These are phyloP conservation scores for Cataglyphis hispanica DNA, from an alignment of 1,140 invertebrate species.

Conservation along the genomic window DNA sequence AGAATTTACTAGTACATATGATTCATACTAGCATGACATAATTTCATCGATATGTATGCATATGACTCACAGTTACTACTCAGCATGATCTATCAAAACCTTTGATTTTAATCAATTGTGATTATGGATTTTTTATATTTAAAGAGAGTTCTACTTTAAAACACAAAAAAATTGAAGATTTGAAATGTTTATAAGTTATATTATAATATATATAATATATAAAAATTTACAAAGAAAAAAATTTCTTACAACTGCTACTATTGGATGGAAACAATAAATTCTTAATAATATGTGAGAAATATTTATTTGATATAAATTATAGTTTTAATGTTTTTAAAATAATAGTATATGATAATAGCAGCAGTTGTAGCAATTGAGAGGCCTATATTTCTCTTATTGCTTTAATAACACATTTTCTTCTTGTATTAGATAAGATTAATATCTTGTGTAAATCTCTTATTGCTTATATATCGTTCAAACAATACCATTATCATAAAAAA, in stretches of 20 bases:
- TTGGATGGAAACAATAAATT: constrained; percentile 8
- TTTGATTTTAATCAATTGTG: background rate
- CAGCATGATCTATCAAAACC: background rate
- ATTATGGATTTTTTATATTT: background rate
- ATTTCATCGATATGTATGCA: constrained; percentile 55
- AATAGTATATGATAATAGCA: background rate
- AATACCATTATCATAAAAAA: constrained; percentile 41
- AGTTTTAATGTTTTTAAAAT: background rate
- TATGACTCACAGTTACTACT: constrained; percentile 47
- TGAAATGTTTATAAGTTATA: constrained; percentile 15
- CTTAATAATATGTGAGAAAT: background rate
- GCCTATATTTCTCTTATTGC: constrained; percentile 49
- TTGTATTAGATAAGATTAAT: constrained; percentile 7
- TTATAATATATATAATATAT: constrained; percentile 12
- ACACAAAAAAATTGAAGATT: background rate
- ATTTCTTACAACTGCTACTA: constrained; percentile 46
- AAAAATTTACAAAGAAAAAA: constrained; percentile 19
- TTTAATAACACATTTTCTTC: constrained; percentile 15
- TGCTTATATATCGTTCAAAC: constrained; percentile 30
- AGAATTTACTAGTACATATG: constrained; percentile 33
- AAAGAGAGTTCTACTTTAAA: background rate
- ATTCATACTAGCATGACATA: constrained; percentile 39
- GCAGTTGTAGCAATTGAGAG: constrained; percentile 29
- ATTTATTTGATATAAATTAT: background rate
- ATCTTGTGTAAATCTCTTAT: constrained; percentile 29